A percentile compares a stretch with the other conserved stretches of the same genome.
Evolutionary conservation across 1,140 invertebrate species (phyloP).

Genomic region (Steinernema khuongi): DNA sequence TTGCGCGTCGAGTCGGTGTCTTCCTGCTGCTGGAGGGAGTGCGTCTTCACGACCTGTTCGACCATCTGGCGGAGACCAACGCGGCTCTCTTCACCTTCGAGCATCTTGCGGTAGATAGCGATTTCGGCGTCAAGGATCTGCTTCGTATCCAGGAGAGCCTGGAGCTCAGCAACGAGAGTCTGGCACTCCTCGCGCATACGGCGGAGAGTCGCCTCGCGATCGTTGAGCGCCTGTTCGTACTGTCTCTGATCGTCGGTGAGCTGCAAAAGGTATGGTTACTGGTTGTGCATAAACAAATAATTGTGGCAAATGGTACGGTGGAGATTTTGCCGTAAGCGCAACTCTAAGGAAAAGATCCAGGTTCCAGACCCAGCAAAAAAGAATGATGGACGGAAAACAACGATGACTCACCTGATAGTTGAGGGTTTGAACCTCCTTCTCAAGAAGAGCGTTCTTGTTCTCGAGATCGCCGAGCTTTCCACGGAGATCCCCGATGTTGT

Average conservation of each 20-base stretch:
- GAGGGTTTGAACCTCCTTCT: slow-evolving; percentile 62
- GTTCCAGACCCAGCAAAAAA: too few relatives aligned
- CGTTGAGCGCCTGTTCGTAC: slow-evolving; percentile 58
- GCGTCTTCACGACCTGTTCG: slow-evolving; percentile 58
- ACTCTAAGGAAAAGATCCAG: too few relatives aligned
- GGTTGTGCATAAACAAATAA: too few relatives aligned
- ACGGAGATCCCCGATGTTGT: slow-evolving; percentile 61
- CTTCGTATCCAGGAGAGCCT: slow-evolving; percentile 62
- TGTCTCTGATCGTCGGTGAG: slow-evolving; percentile 57
- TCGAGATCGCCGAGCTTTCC: slow-evolving; percentile 62
- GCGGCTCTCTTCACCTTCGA: slow-evolving; percentile 54
- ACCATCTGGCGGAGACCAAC: slow-evolving; percentile 59
- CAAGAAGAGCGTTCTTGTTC: slow-evolving; percentile 62
- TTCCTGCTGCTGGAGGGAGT: slow-evolving; percentile 58
- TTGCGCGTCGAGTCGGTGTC: slow-evolving; percentile 59
- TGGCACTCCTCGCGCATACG: slow-evolving; percentile 58
- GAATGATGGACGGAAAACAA: too few relatives aligned
- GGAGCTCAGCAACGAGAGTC: slow-evolving; percentile 59
- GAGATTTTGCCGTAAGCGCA: too few relatives aligned
- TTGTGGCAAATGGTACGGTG: too few relatives aligned
- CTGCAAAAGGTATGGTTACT: slow-evolving; percentile 24
- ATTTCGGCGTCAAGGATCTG: slow-evolving; percentile 59
- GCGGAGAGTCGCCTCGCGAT: slow-evolving; percentile 56
- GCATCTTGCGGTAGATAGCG: slow-evolving; percentile 58
- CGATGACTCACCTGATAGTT: slow-evolving; percentile 58